A percentile compares a stretch with the other conserved stretches of the same genome.
These are phyloP conservation scores for Neosilurus mollespiculum DNA, from an alignment of 2,797 vertebrate species.

Conservation along the genomic window DNA sequence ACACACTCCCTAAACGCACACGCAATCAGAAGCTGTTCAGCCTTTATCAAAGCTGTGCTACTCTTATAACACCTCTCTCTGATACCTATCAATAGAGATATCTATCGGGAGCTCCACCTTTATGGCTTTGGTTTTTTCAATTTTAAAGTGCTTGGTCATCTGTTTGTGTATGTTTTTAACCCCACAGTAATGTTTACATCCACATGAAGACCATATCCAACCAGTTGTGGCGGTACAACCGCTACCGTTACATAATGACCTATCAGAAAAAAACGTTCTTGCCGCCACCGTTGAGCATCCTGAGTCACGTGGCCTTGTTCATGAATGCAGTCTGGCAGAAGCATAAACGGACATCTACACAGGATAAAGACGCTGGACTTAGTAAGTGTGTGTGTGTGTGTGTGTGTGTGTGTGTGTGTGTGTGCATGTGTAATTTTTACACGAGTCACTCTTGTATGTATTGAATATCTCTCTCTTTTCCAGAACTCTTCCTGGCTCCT, in stretches of 20 bases:
- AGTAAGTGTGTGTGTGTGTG: slow-evolving; percentile 77
- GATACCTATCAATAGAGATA: too few relatives aligned
- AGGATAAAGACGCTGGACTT: slow-evolving; percentile 81
- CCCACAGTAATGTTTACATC: slow-evolving; percentile 87
- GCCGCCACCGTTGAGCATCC: slow-evolving; percentile 87
- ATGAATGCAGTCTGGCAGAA: slow-evolving; percentile 74
- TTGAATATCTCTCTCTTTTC: slow-evolving; percentile 11
- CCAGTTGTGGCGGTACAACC: slow-evolving; percentile 95
- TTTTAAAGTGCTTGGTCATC: background rate
- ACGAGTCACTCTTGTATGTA: background rate
- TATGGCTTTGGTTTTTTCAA: too few relatives aligned
- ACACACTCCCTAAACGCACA: too few relatives aligned
- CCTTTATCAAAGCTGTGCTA: too few relatives aligned
- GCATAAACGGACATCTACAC: slow-evolving; percentile 67
- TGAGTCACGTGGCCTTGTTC: slow-evolving; percentile 80
- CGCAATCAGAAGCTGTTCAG: too few relatives aligned
- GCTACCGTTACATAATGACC: slow-evolving; percentile 95
- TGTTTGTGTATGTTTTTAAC: slow-evolving; percentile 8
- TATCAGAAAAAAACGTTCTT: slow-evolving; percentile 92
- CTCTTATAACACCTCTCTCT: too few relatives aligned
- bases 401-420: background rate
- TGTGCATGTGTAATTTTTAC: background rate
- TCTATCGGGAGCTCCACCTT: too few relatives aligned
- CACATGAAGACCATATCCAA: slow-evolving; percentile 88
- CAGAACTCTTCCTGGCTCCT: slow-evolving; percentile 86